Base-by-base conservation (phyloP, 2,888 invertebrate species). In the Acheta domesticus region DNA sequence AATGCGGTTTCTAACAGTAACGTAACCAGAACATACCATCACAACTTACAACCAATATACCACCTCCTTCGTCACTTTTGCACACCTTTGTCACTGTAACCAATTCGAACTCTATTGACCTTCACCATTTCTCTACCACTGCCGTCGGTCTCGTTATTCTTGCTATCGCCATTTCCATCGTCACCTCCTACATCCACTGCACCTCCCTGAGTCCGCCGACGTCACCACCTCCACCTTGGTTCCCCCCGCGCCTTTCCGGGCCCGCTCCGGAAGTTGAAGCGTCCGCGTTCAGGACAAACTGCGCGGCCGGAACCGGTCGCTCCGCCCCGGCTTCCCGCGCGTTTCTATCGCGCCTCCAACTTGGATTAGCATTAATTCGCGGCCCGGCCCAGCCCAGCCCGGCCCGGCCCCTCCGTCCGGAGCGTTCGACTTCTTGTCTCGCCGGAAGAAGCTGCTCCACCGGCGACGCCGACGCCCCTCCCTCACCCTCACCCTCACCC, bases 341-440 rank as follows among this genome's bases (percentile, higher is more conserved):
- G 36, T 62, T 62, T 62, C 62, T 62, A 62, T 62, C 62, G 62
- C 62, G 8, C 16, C 62, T 62, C 62, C 62, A n/a, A 62, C 16
- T 62, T 62, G 62, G 62, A 62, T 62, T 62, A 62, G 62, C 62
- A 62, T 62, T 62, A 62, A 62, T 62, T 62, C 62, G 62, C 14
- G 16, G 62, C 62, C 62, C 62, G 62, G 62, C 62, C 62, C 16
- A 5, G 62, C 19, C 19, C 62, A 2, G 16, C 19, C 19, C 50
- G 14, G n/a, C n/a, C 16, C 14, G n/a, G 62, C 0, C 62, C 14
- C 62, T n/a, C 16, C 62, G 16, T 14, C 14, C 62, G 62, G 16
- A 14, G 62, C 62, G 16, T 62, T 62, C 62, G 62, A 16, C 62
- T 62, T 16, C 62, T 62, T 62, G 62, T 62, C 62, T 8, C 62